phyloP scores from a whole-genome alignment of 2,888 invertebrate genomes.

The Petrolisthes cinctipes region DNA sequence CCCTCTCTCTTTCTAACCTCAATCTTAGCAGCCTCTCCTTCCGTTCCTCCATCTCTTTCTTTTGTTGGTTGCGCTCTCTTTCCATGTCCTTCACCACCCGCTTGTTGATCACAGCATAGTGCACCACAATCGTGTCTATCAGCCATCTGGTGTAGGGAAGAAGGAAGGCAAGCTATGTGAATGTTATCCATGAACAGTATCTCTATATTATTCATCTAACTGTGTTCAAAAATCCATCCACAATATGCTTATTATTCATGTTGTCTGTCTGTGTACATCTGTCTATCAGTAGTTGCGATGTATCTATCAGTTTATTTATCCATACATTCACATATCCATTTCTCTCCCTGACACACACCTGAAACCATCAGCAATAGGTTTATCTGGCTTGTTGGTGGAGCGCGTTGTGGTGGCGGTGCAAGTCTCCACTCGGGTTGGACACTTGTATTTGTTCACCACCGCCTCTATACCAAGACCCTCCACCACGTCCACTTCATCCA shows the following conservation, averaged over 20 bases:
- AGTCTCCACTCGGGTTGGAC: constrained; percentile 63
- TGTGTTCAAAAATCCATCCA: too few relatives aligned
- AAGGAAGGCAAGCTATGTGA: not conserved
- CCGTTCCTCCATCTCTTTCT: constrained; percentile 56
- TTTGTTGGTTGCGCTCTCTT: constrained; percentile 37
- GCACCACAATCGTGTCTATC: constrained; percentile 62
- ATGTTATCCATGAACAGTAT: too few relatives aligned
- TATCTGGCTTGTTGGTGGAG: constrained; percentile 61
- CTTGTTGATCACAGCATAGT: constrained; percentile 55
- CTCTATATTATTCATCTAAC: too few relatives aligned
- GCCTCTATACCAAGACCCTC: constrained; percentile 76
- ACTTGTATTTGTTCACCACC: constrained; percentile 63
- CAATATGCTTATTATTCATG: too few relatives aligned
- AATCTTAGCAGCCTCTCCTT: constrained; percentile 52
- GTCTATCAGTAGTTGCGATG: too few relatives aligned
- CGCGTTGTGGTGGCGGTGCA: constrained; percentile 58
- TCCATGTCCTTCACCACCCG: constrained; percentile 57
- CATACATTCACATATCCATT: not conserved
- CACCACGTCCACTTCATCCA: constrained; percentile 87
- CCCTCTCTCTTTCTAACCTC: constrained; percentile 47
- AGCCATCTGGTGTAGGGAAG: constrained; percentile 55
- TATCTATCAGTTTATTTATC: too few relatives aligned
- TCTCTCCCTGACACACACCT: constrained; percentile 31
- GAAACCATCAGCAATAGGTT: constrained; percentile 65
- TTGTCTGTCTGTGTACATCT: too few relatives aligned